Percentiles rank a stretch among this genome's conserved stretches.
These are phyloP conservation scores for Elachura formosa DNA, from an alignment of 2,113 vertebrate species.

Conservation along the genomic window DNA sequence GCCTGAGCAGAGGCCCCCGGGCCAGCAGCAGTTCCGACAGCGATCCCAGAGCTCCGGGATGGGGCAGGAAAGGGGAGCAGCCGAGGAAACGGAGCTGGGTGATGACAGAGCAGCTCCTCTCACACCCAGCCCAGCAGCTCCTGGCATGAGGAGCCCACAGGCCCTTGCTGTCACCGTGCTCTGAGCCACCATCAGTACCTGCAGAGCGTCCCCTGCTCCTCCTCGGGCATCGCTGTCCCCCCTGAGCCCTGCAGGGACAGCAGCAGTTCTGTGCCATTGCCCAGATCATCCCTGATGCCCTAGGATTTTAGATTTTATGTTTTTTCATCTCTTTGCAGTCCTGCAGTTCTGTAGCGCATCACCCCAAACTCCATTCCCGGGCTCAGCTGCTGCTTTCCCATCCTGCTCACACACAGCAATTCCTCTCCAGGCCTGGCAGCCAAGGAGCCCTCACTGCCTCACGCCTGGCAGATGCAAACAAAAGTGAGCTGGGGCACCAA, in stretches of 20 bases:
- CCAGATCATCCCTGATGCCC: neutral
- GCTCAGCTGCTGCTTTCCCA: neutral
- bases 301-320: accelerated
- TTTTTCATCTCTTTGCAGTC: accelerated
- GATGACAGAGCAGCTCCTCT: neutral
- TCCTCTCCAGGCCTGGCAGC: neutral
- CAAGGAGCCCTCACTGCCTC: neutral
- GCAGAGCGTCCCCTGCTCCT: neutral
- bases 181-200: too few relatives aligned
- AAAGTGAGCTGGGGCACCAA: neutral
- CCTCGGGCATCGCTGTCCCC: neutral
- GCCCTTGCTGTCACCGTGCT: neutral
- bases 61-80: neutral
- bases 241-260: neutral
- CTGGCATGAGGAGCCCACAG: neutral
- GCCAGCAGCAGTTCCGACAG: neutral
- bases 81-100: neutral
- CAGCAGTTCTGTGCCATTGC: accelerated
- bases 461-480: neutral
- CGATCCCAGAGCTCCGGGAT: neutral
- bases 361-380: neutral
- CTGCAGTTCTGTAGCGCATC: accelerated
- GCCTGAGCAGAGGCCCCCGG: neutral
- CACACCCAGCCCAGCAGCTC: neutral
- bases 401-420: neutral